Percentiles rank a stretch among this genome's conserved stretches.
Evolutionary conservation across 1,140 invertebrate species (phyloP).

Genomic region (Drosophila asahinai): DNA sequence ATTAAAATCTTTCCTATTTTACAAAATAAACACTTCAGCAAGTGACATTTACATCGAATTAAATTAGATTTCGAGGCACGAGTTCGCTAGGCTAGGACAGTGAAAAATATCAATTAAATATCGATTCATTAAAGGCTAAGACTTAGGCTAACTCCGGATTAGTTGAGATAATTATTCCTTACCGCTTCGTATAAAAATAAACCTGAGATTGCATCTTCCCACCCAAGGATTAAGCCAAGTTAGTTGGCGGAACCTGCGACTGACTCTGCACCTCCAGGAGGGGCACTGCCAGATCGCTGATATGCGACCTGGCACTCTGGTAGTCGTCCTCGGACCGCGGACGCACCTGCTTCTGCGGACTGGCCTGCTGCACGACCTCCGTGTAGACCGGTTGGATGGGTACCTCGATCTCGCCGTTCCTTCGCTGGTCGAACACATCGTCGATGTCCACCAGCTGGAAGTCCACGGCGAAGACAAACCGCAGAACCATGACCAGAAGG

Average conservation of each 20-base stretch:
- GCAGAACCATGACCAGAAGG: slow-evolving; percentile 71
- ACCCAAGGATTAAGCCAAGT: slow-evolving; percentile 33
- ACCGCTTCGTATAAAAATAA: slow-evolving; percentile 66
- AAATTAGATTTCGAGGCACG: slow-evolving; percentile 61
- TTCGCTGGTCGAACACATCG: slow-evolving; percentile 63
- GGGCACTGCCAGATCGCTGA: slow-evolving; percentile 73
- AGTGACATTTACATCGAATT: slow-evolving; percentile 25
- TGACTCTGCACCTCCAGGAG: slow-evolving; percentile 57
- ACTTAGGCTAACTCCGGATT: slow-evolving; percentile 11
- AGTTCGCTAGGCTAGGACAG: slow-evolving; percentile 58
- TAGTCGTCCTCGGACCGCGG: slow-evolving; percentile 77
- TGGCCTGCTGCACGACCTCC: slow-evolving; percentile 45
- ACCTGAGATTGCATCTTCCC: slow-evolving; percentile 68
- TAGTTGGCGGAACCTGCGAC: slow-evolving; percentile 29
- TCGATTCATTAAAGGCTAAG: slow-evolving; percentile 28
- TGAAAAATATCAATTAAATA: slow-evolving; percentile 44
- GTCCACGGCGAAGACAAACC: slow-evolving; percentile 75
- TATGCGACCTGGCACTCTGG: slow-evolving; percentile 76
- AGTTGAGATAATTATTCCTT: slow-evolving; percentile 24
- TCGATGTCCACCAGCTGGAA: slow-evolving; percentile 80
- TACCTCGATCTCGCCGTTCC: background rate
- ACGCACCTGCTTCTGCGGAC: slow-evolving; percentile 46
- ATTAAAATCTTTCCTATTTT: background rate
- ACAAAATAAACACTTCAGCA: background rate
- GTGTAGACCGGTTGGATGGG: slow-evolving; percentile 57